Evolutionary conservation across 2,888 invertebrate species (phyloP).

Genomic region (Dysmachus trigonus): DNA sequence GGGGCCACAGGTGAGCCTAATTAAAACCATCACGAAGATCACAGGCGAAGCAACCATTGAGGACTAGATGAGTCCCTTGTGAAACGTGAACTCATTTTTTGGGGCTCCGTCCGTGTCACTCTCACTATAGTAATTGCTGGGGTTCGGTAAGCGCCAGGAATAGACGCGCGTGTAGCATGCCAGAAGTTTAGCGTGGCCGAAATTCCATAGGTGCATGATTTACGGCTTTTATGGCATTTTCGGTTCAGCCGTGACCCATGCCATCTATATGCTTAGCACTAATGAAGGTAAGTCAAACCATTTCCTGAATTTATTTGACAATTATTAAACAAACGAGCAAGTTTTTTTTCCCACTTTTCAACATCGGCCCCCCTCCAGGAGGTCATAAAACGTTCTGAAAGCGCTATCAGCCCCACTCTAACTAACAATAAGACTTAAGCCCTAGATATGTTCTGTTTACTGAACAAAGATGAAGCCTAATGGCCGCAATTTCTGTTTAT

Average conservation of each 20-base stretch:
- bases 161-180: neutral
- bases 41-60: neutral
- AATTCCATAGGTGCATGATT: conserved; percentile 20
- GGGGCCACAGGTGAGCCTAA: conserved; percentile 11
- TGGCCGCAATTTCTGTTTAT: neutral
- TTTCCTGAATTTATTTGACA: conserved; percentile 10
- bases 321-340: neutral
- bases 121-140: neutral
- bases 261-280: neutral
- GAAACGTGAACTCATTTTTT: conserved; percentile 7
- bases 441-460: neutral
- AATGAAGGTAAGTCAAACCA: neutral
- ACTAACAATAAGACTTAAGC: neutral
- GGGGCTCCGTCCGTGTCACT: neutral
- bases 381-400: neutral
- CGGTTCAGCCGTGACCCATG: neutral
- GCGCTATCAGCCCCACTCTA: neutral
- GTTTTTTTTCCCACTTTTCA: neutral
- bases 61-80: neutral
- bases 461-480: neutral
- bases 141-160: conserved; percentile 22
- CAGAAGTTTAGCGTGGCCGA: conserved; percentile 1
- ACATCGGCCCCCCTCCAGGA: neutral
- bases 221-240: neutral
- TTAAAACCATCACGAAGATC: conserved; percentile 15